These are phyloP conservation scores for Cosmorhoe ocellata DNA, from an alignment of 2,888 invertebrate genomes.

Conservation along the genomic window DNA sequence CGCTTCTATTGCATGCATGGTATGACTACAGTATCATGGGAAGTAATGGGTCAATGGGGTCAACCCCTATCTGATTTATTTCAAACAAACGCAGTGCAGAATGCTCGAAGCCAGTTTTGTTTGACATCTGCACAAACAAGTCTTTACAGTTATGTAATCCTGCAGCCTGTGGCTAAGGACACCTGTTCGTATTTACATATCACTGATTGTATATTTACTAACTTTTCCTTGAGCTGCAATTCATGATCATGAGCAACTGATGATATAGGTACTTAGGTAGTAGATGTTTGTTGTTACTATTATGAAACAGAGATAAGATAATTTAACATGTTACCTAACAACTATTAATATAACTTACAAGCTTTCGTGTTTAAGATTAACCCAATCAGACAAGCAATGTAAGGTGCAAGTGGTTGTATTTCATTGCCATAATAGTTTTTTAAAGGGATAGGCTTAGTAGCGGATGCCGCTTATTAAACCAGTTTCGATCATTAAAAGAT, in stretches of 20 bases:
- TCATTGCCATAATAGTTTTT: slow-evolving; percentile 22
- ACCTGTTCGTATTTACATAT: slow-evolving; percentile 29
- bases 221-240: background rate
- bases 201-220: slow-evolving; percentile 17
- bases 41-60: background rate
- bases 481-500: slow-evolving; percentile 46
- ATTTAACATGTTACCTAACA: too few species aligned
- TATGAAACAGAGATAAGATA: background rate
- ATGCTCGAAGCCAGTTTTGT: slow-evolving; percentile 6
- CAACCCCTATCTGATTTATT: background rate
- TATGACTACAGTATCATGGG: background rate
- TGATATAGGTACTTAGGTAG: background rate
- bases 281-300: background rate
- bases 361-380: too few species aligned
- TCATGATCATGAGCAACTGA: slow-evolving; percentile 1
- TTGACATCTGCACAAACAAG: slow-evolving; percentile 21
- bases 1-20: background rate
- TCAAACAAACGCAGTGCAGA: slow-evolving; percentile 2
- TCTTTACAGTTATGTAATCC: slow-evolving; percentile 18
- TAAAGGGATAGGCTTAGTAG: slow-evolving; percentile 36
- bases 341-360: too few species aligned
- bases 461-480: slow-evolving; percentile 41
- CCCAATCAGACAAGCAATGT: too few species aligned
- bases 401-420: slow-evolving; percentile 2
- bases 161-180: background rate